These are phyloP conservation scores for Coelogynopora nodosa DNA, from an alignment of 2,888 invertebrate genomes.

Conservation along the genomic window DNA sequence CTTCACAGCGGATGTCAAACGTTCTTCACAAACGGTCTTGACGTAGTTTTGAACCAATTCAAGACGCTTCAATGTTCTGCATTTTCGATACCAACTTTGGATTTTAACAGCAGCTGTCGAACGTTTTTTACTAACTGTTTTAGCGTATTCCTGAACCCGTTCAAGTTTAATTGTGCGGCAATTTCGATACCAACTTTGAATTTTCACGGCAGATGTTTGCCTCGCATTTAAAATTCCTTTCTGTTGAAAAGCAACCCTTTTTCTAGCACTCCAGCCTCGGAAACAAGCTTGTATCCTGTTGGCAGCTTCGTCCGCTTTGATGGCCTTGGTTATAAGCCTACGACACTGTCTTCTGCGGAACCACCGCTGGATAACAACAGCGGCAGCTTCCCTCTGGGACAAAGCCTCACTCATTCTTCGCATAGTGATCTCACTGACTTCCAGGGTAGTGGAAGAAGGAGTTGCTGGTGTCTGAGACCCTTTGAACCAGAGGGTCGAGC, in stretches of 20 bases:
- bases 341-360: constrained; percentile 40
- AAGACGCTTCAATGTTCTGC: too few species aligned
- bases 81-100: too few species aligned
- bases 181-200: constrained; percentile 49
- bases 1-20: too few species aligned
- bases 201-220: constrained; percentile 46
- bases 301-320: background rate
- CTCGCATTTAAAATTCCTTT: too few species aligned
- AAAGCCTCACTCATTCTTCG: background rate
- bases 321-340: background rate
- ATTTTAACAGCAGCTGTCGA: too few species aligned
- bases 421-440: background rate
- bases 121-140: too few species aligned
- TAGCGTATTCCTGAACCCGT: too few species aligned
- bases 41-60: too few species aligned
- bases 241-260: background rate
- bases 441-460: background rate
- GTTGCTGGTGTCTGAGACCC: background rate
- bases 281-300: background rate
- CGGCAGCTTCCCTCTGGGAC: constrained; percentile 47
- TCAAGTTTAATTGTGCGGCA: too few species aligned
- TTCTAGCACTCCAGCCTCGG: constrained; percentile 30
- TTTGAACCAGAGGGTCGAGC: background rate
- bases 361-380: constrained; percentile 48
- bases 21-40: too few species aligned